These are phyloP conservation scores for Ectropis crepuscularia DNA, from an alignment of 2,888 invertebrate species.

Conservation along the genomic window DNA sequence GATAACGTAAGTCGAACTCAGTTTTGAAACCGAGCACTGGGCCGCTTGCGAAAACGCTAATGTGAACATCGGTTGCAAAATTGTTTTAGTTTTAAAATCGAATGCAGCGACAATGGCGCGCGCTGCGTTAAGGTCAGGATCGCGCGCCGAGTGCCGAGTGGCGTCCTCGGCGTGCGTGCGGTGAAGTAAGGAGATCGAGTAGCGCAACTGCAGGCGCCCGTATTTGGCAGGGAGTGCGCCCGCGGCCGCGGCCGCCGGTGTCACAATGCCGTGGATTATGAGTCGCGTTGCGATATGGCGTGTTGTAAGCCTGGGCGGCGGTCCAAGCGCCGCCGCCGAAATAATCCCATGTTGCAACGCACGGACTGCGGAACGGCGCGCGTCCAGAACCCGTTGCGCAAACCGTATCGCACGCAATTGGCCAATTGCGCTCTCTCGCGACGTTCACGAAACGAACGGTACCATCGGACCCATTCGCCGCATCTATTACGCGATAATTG, in stretches of 20 bases:
- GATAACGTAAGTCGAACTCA: slow-evolving; percentile 82
- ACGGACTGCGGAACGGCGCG: slow-evolving; percentile 80
- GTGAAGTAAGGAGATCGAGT: slow-evolving; percentile 71
- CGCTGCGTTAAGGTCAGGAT: slow-evolving; percentile 17
- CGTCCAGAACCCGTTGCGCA: slow-evolving; percentile 78
- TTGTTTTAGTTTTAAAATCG: slow-evolving; percentile 81
- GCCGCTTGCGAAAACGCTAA: slow-evolving; percentile 85
- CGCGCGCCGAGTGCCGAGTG: slow-evolving; percentile 36
- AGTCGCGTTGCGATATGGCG: slow-evolving; percentile 81
- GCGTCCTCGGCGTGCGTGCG: slow-evolving; percentile 42
- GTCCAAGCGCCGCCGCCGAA: slow-evolving; percentile 81
- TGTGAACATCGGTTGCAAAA: slow-evolving; percentile 84
- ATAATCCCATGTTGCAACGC: slow-evolving; percentile 84
- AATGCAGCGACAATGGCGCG: slow-evolving; percentile 65
- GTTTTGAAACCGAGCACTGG: slow-evolving; percentile 82
- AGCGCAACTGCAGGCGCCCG: slow-evolving; percentile 66
- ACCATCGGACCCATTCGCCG: slow-evolving; percentile 69
- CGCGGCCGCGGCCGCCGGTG: slow-evolving; percentile 62
- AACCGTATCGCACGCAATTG: slow-evolving; percentile 69
- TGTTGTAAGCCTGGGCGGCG: slow-evolving; percentile 83
- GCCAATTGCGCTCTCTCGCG: slow-evolving; percentile 65
- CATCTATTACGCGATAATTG: slow-evolving; percentile 75
- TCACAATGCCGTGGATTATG: slow-evolving; percentile 82
- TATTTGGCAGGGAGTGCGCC: slow-evolving; percentile 76
- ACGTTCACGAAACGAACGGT: slow-evolving; percentile 67